Conservation (phyloP, 2,888 invertebrate genomes). For the Pherbina coryleti region DNA sequence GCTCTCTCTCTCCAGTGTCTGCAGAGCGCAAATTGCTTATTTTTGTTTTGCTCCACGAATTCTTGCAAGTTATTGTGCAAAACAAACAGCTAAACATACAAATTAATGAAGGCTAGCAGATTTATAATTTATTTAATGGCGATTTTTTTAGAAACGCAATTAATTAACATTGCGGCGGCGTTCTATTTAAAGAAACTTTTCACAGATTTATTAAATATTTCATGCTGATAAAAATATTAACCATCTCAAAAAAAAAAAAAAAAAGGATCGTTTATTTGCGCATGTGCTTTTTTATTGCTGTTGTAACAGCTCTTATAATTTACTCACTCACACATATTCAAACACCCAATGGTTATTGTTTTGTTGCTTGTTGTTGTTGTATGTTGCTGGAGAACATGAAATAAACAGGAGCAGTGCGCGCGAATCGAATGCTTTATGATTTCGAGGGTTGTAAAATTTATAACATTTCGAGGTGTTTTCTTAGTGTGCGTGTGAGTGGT, state of each 20-base stretch:
- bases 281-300: constrained; percentile 21
- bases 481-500: background rate
- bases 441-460: constrained; percentile 61
- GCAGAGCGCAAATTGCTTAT: constrained; percentile 38
- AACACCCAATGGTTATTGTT: background rate
- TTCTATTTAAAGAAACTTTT: no score
- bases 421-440: constrained; percentile 59
- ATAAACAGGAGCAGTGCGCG: background rate
- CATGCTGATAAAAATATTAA: no score
- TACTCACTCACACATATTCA: constrained; percentile 21
- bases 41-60: constrained; percentile 41
- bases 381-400: background rate
- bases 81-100: background rate
- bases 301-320: background rate
- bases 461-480: constrained; percentile 45
- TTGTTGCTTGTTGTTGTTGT: background rate
- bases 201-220: no score
- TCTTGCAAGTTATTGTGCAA: background rate
- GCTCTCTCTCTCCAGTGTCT: background rate
- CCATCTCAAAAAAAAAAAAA: background rate
- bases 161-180: no score
- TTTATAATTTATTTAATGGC: no score
- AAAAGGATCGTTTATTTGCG: constrained; percentile 9
- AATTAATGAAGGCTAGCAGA: no score
- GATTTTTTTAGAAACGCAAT: no score